Conservation (phyloP, 2,888 invertebrate species). For the Calameuta pallipes region DNA sequence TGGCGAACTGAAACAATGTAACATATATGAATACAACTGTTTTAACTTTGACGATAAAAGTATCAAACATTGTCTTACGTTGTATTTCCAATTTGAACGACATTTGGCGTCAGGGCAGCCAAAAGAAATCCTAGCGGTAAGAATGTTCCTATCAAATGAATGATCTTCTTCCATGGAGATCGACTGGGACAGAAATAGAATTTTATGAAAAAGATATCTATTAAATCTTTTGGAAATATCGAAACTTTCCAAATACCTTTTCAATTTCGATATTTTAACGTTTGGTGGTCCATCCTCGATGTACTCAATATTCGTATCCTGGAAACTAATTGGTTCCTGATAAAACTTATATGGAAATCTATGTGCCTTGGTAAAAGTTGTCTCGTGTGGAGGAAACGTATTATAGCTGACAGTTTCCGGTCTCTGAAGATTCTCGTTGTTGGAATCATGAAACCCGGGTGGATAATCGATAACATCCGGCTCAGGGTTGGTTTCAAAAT, state of each 20-base stretch:
- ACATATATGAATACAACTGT: not conserved
- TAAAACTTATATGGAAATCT: conserved; percentile 50
- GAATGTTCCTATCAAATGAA: conserved; percentile 75
- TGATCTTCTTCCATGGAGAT: conserved; percentile 73
- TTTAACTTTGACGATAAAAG: not conserved
- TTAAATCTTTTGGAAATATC: not conserved
- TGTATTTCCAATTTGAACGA: conserved; percentile 70
- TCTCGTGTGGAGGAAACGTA: conserved; percentile 32
- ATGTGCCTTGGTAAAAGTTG: conserved; percentile 36
- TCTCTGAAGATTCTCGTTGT: conserved; percentile 20
- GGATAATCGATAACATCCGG: not conserved
- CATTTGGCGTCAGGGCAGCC: conserved; percentile 76
- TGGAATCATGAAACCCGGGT: not conserved
- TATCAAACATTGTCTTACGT: conserved; percentile 42
- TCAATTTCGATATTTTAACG: conserved; percentile 6
- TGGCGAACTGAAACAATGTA: conserved; percentile 42
- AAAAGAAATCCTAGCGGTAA: conserved; percentile 79
- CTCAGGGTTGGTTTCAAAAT: not conserved
- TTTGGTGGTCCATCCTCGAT: not conserved
- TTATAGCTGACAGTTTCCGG: conserved; percentile 36
- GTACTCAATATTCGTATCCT: conserved; percentile 19
- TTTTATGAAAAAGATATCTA: not conserved
- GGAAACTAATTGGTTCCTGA: conserved; percentile 36
- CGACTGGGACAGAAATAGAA: conserved; percentile 37
- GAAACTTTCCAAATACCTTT: conserved; percentile 3